phyloP scores from a whole-genome alignment of 2,113 vertebrate species.

The Dromas ardeola region DNA sequence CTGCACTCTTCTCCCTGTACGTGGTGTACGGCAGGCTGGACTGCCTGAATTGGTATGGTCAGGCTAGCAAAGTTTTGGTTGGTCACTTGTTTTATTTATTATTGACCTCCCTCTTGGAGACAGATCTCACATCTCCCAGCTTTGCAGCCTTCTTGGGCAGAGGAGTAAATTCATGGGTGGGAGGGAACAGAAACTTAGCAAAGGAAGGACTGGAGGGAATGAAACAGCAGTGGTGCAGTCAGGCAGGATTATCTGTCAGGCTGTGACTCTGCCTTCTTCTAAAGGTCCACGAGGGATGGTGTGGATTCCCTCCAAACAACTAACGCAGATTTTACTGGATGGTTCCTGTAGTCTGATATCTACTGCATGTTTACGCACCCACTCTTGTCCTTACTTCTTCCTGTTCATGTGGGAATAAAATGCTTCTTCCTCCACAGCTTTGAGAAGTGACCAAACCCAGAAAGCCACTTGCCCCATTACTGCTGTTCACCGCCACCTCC shows the following conservation, averaged over 20 bases:
- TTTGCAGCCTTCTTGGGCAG: not conserved
- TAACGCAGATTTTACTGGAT: not conserved
- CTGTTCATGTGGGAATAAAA: not conserved
- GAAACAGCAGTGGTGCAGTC: not conserved
- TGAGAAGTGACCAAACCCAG: not conserved
- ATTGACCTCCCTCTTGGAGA: not conserved
- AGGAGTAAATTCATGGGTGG: not conserved
- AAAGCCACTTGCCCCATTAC: not conserved
- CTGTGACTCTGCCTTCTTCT: not conserved
- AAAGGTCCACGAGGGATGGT: not conserved
- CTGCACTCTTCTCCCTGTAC: not conserved
- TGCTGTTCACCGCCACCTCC: not conserved
- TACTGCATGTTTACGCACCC: not conserved
- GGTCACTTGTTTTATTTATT: not conserved
- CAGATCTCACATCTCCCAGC: not conserved
- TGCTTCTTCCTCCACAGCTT: not conserved
- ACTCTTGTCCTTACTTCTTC: not conserved
- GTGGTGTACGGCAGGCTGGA: not conserved
- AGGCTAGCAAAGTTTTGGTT: not conserved
- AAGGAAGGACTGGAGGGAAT: not conserved
- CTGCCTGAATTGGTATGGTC: not conserved
- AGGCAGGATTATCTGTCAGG: not conserved
- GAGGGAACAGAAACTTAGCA: not conserved
- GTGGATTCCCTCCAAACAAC: not conserved
- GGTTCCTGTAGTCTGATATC: not conserved